phyloP scores from a whole-genome alignment of 2,888 invertebrate genomes.

The Pterostichus madidus region DNA sequence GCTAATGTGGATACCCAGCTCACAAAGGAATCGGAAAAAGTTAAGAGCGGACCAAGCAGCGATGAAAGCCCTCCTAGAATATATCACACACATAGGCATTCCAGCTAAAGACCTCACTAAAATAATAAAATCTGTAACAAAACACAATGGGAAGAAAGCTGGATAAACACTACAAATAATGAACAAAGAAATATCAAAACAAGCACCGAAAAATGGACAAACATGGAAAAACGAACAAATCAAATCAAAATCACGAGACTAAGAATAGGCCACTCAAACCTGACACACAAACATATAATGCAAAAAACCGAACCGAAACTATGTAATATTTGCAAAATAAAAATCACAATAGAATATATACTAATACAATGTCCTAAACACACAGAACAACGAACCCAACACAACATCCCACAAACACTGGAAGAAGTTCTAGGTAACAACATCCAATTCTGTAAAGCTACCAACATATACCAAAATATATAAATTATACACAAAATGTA shows the following conservation, averaged over 20 bases:
- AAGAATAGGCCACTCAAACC: no score
- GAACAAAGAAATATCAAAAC: not conserved
- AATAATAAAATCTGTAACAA: not conserved
- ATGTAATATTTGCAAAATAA: not conserved
- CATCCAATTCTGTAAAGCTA: not conserved
- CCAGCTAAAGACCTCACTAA: not conserved
- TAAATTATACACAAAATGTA: not conserved
- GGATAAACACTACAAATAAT: constrained; percentile 5
- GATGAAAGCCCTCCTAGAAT: not conserved
- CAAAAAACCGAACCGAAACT: not conserved
- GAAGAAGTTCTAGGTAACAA: not conserved
- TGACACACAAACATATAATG: constrained; percentile 19
- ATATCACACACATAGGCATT: no score
- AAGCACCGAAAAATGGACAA: not conserved
- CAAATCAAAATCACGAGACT: constrained; percentile 7
- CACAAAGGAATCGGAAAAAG: not conserved
- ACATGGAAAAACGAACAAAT: not conserved
- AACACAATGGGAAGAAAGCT: not conserved
- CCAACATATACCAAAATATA: not conserved
- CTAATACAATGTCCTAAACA: not conserved
- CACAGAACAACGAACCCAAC: not conserved
- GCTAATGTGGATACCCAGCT: not conserved
- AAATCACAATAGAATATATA: not conserved
- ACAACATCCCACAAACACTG: not conserved
- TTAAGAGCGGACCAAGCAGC: not conserved